Evolutionary conservation across 2,888 invertebrate species (phyloP), one percentile per base, ranked within the genome.

Genomic region (Drosophila rellima): DNA sequence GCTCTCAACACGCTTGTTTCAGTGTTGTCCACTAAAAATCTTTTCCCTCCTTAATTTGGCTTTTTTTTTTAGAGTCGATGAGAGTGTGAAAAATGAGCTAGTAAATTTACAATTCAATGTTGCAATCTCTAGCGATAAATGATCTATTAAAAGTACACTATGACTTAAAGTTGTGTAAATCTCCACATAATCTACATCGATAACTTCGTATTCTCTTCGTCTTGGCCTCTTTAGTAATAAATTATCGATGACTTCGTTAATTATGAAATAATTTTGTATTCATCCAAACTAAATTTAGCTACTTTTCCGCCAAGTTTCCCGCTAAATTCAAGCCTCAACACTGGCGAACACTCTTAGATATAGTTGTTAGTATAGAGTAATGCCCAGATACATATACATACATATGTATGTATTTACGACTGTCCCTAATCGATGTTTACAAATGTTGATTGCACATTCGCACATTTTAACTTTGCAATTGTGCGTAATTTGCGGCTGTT

Each of bases 401-500:
- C n/a, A n/a, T n/a, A n/a, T n/a, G n/a, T n/a, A n/a, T n/a, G n/a
- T n/a, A 26, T 26, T 26, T 69, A 70, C 35, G 52, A 48, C 40
- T 23, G n/a, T 50, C 48, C 39, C 42, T 63, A 70, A 70, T 65
- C 72, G 65, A 51, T 61, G 68, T 56, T 66, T 54, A 72, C 66
- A 59, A 73, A 51, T 75, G 62, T 37, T 37, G 74, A 74, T 66
- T 56, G 44, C 33, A 51, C 62, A 76, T 62, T 62, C 59, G 37
- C n/a, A 39, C 56, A 64, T 59, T 73, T 63, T 51, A 56, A 74
- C 55, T 77, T 74, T 74, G 72, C 40, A 74, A 51, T 71, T 63
- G 56, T 74, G 60, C 78, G 78, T 73, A 64, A 64, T 73, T 72
- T 51, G 65, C 64, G 54, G 39, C 52, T 59, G 17, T 11, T 31